Evolutionary conservation across 2,797 vertebrate genomes (phyloP).

Genomic region (Apodemus agrarius): DNA sequence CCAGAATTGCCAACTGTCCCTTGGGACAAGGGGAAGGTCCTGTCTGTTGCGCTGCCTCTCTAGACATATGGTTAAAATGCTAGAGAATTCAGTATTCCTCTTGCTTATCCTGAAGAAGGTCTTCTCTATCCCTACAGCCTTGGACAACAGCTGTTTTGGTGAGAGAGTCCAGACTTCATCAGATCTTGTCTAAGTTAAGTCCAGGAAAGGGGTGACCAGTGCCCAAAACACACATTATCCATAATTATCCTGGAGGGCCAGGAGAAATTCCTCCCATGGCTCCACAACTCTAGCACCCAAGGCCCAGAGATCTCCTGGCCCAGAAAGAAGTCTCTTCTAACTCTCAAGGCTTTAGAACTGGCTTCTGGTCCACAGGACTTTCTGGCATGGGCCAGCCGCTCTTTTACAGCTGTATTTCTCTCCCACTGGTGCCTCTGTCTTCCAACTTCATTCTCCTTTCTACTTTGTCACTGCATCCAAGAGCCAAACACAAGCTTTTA

Average conservation of each 20-base stretch:
- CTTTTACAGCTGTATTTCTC: not conserved
- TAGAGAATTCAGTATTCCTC: not conserved
- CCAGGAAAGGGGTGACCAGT: not conserved
- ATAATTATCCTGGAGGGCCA: not conserved
- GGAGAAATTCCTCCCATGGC: not conserved
- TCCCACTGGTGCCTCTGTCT: not conserved
- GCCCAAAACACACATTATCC: not conserved
- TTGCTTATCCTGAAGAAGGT: not conserved
- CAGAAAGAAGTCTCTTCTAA: not conserved
- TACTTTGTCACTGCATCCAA: not conserved
- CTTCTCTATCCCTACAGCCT: not conserved
- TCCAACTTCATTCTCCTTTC: not conserved
- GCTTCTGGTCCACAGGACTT: not conserved
- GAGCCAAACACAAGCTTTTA: not conserved
- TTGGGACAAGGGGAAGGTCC: not conserved
- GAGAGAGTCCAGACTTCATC: not conserved
- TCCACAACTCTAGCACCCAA: not conserved
- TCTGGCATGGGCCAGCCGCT: not conserved
- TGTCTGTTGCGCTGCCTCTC: not conserved
- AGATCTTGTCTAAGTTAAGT: not conserved
- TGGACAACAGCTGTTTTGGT: not conserved
- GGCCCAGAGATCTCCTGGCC: not conserved
- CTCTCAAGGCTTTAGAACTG: not conserved
- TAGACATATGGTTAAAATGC: not conserved
- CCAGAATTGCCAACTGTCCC: not conserved